phyloP scores from a whole-genome alignment of 2,797 vertebrate genomes.

The Pteropus rufus region DNA sequence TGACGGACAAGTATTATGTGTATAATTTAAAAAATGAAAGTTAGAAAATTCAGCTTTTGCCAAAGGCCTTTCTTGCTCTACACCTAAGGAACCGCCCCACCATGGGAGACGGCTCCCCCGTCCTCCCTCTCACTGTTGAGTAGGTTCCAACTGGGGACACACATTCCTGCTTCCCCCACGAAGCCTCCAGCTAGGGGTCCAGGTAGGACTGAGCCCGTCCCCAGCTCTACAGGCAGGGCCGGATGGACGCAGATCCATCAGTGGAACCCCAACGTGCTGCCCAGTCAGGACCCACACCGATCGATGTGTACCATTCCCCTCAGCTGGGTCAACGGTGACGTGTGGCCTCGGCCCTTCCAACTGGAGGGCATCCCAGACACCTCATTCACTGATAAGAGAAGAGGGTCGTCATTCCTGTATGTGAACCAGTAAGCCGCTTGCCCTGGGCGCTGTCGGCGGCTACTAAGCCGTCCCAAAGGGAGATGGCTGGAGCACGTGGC shows the following conservation, averaged over 20 bases:
- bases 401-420: not conserved
- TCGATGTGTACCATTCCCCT: rapidly evolving
- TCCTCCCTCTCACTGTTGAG: not conserved
- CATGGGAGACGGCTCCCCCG: not conserved
- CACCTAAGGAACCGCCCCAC: too few relatives aligned
- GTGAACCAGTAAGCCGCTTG: not conserved
- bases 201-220: rapidly evolving
- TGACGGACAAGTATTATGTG: not conserved
- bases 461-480: not conserved
- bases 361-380: not conserved
- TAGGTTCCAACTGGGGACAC: rapidly evolving
- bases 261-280: not conserved
- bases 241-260: not conserved
- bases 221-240: not conserved
- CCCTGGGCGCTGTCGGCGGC: not conserved
- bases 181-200: too few relatives aligned
- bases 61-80: not conserved
- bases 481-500: not conserved
- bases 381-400: not conserved
- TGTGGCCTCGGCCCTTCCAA: not conserved
- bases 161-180: not conserved
- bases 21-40: not conserved
- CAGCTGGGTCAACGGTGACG: rapidly evolving
- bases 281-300: not conserved
- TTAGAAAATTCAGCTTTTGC: not conserved